phyloP scores from a whole-genome alignment of 2,113 vertebrate genomes.

The Chelonoidis abingdonii region DNA sequence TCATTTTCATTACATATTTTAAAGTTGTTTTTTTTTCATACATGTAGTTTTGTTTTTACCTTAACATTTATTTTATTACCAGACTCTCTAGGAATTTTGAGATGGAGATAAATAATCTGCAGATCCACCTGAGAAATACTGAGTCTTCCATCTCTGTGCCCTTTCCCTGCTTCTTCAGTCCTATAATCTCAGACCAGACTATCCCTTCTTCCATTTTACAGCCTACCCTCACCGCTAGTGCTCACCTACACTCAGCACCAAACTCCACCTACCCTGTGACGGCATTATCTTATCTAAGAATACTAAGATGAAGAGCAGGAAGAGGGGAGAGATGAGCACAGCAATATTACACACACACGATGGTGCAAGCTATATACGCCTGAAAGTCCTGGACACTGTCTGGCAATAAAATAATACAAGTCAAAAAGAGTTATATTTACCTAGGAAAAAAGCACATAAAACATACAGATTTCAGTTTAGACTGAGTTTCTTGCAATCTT shows the following conservation, averaged over 20 bases:
- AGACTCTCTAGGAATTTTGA: background rate
- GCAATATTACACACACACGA: background rate
- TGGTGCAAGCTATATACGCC: background rate
- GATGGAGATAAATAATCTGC: background rate
- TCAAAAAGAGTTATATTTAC: background rate
- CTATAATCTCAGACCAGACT: background rate
- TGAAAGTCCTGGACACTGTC: background rate
- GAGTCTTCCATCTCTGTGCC: background rate
- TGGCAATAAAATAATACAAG: background rate
- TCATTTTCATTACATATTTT: background rate
- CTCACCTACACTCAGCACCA: background rate
- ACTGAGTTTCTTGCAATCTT: constrained; percentile 2
- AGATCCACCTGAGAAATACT: background rate
- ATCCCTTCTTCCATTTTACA: background rate
- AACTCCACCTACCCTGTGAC: background rate
- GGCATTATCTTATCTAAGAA: background rate
- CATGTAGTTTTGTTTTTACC: background rate
- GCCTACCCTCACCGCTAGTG: background rate
- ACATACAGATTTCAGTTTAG: background rate
- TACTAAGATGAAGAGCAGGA: background rate
- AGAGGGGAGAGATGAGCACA: background rate
- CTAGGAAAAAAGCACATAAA: background rate
- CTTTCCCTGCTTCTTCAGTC: background rate
- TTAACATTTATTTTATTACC: background rate
- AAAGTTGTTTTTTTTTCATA: background rate